phyloP scores from a whole-genome alignment of 2,797 vertebrate genomes.

The Sebastes trivittatus region DNA sequence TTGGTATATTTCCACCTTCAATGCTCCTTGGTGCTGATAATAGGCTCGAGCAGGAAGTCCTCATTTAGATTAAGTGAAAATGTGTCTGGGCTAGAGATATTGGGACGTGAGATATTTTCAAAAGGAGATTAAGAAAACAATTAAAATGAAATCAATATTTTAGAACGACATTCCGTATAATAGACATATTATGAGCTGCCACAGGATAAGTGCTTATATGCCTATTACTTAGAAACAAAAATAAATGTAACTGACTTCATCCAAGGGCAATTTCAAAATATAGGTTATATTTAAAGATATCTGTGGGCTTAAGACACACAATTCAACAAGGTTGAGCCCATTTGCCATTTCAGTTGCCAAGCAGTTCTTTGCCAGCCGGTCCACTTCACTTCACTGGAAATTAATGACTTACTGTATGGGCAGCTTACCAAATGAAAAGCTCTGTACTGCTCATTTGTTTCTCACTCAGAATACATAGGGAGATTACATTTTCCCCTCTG shows the following conservation, averaged over 20 bases:
- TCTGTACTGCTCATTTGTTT: slow-evolving; percentile 44
- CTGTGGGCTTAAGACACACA: slow-evolving; percentile 1
- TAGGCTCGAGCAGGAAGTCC: not conserved
- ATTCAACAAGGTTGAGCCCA: slow-evolving; percentile 11
- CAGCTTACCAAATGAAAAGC: slow-evolving; percentile 57
- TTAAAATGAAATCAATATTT: not conserved
- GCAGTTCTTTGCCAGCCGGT: slow-evolving; percentile 5
- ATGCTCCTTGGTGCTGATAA: not conserved
- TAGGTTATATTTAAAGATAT: slow-evolving; percentile 13
- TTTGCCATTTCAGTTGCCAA: slow-evolving; percentile 25
- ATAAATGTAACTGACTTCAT: not conserved
- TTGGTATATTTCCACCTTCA: not conserved
- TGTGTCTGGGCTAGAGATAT: not conserved
- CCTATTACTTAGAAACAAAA: not conserved
- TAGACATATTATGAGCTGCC: not conserved
- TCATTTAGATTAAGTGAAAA: not conserved
- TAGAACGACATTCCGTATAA: not conserved
- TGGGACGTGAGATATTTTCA: not conserved
- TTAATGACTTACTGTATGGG: slow-evolving; percentile 52
- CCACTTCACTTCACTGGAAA: slow-evolving; percentile 47
- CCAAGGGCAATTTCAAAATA: not conserved
- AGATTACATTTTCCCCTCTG: slow-evolving; percentile 51
- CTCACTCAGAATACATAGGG: slow-evolving; percentile 31
- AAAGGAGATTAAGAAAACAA: not conserved
- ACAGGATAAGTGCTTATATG: not conserved